Evolutionary conservation across 1,140 invertebrate species (phyloP), one percentile per base, ranked within the genome.

Genomic region (Papilio dardanus): DNA sequence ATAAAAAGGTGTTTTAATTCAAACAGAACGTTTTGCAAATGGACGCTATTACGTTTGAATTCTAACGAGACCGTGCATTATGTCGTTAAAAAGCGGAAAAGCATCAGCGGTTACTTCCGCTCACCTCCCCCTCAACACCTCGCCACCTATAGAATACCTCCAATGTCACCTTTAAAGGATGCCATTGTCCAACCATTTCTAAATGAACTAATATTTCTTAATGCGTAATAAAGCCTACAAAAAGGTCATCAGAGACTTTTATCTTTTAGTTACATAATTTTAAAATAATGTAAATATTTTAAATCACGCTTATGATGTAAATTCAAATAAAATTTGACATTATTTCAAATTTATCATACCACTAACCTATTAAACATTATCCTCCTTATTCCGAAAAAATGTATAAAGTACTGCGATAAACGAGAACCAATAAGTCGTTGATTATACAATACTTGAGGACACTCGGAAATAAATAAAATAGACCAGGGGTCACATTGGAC

Each of bases 81-180:
- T 37, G 67, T 69, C 67, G 67, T 69, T 69, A 69, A 69, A 69
- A 69, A 69, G 67, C 67, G 67, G 67, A 40, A 69, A 16, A 69
- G 33, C 33, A 40, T 69, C 67, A 69, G 4, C 35, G 31, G 33
- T 40, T 42, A 69, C 67, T 21, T 69, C 67, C 67, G 67, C 2
- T 24, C 33, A n/a, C 33, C 66, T 35, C 33, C 21, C 2, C 7
- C 35, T 1, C 35, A 69, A 68, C 66, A 68, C 66, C 33, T 68
- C 16, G 7, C 33, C 14, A 65, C 28, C 31, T 68, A 16, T 68
- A 8, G 31, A 68, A 33, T 37, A 68, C 31, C 66, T 31, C 3
- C 28, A 65, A 65, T 19, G n/a, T 35, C 16, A 35, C 31, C 35
- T 37, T 40, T 40, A 37, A 69, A 69, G n/a, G 19, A 68, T 21